Evolutionary conservation across 1,140 invertebrate species (phyloP).

Genomic region (Nebria ingens): DNA sequence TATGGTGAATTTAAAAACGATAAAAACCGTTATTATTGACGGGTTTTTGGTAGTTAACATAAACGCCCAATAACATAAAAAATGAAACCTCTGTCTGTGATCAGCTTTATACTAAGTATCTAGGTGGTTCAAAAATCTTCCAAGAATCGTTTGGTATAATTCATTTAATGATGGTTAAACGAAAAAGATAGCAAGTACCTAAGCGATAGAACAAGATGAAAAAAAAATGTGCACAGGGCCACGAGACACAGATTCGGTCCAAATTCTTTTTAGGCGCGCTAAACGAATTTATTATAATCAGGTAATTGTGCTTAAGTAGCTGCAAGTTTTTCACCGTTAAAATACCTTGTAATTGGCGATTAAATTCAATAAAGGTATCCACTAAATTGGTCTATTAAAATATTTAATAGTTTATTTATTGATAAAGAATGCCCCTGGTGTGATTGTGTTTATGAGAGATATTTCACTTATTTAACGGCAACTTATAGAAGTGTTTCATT

Average conservation of each 20-base stretch:
- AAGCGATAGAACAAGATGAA: not conserved
- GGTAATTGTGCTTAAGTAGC: not conserved
- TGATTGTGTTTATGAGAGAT: too few species aligned
- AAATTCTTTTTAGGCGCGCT: not conserved
- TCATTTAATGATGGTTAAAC: not conserved
- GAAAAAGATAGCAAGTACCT: not conserved
- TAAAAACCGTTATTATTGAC: too few species aligned
- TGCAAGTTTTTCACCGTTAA: not conserved
- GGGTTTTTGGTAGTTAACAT: too few species aligned
- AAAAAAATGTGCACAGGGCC: not conserved
- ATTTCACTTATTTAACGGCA: too few species aligned
- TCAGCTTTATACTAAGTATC: too few species aligned
- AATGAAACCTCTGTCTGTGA: too few species aligned
- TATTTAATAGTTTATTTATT: conserved; percentile 1
- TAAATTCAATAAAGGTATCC: not conserved
- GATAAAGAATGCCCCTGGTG: not conserved
- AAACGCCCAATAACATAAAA: too few species aligned
- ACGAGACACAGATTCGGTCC: not conserved
- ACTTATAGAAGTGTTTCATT: too few species aligned
- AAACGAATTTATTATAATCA: too few species aligned
- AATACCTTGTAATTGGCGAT: not conserved
- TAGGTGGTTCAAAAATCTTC: too few species aligned
- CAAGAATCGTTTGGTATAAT: not conserved
- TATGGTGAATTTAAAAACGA: too few species aligned
- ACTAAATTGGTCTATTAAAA: not conserved